phyloP scores from a whole-genome alignment of 2,888 invertebrate genomes.

The Tiliacea aurago region DNA sequence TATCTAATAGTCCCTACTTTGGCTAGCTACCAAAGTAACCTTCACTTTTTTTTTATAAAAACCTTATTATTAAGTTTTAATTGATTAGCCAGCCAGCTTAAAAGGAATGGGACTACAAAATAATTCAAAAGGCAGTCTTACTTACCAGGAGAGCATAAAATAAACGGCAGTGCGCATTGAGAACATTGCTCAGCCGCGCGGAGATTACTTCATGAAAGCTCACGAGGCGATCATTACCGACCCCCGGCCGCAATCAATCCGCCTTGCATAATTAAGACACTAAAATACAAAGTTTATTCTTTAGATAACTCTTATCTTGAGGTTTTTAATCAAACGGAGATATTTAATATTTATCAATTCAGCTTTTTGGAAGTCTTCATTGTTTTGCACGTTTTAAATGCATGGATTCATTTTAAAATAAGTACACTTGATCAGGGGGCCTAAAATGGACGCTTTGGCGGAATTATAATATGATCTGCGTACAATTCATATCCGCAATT shows the following conservation, averaged over 20 bases:
- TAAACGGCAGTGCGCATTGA: slow-evolving; percentile 62
- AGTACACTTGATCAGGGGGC: background rate
- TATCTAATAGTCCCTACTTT: background rate
- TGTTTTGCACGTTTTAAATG: background rate
- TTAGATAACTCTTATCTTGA: slow-evolving; percentile 69
- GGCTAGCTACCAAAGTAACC: too few relatives aligned
- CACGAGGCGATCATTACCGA: slow-evolving; percentile 81
- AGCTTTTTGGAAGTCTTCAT: background rate
- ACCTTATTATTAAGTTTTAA: too few relatives aligned
- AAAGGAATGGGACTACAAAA: background rate
- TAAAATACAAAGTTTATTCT: slow-evolving; percentile 73
- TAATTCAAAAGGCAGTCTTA: slow-evolving; percentile 33
- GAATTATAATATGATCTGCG: too few relatives aligned
- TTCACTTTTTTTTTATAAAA: too few relatives aligned
- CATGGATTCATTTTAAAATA: background rate
- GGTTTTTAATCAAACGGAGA: slow-evolving; percentile 63
- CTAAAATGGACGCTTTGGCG: too few relatives aligned
- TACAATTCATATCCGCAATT: too few relatives aligned
- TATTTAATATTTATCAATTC: slow-evolving; percentile 15
- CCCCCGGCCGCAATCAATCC: slow-evolving; percentile 82
- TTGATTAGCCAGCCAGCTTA: too few relatives aligned
- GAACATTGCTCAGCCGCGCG: slow-evolving; percentile 70
- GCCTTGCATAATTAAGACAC: slow-evolving; percentile 82
- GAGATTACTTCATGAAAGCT: slow-evolving; percentile 82
- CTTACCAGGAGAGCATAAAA: slow-evolving; percentile 61